Conservation (phyloP, 2,888 invertebrate species). For the Argyresthia albistria region DNA sequence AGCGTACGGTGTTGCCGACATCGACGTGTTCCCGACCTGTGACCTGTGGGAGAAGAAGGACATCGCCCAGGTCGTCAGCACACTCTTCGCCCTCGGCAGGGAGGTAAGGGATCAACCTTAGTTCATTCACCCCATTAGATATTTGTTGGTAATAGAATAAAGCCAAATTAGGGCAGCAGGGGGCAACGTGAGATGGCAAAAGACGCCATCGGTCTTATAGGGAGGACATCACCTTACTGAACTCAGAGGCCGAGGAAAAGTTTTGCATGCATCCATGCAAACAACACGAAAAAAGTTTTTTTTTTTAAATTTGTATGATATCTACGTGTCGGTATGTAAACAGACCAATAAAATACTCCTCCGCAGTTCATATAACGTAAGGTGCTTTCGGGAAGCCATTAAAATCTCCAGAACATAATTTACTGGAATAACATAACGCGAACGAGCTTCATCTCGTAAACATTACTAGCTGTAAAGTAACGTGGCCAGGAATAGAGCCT, state of each 20-base stretch:
- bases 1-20: conserved; percentile 89
- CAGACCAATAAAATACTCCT: too few species aligned
- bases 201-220: background rate
- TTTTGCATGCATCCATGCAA: too few species aligned
- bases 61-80: conserved; percentile 87
- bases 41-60: conserved; percentile 97
- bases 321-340: too few species aligned
- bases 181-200: too few species aligned
- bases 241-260: too few species aligned
- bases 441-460: conserved; percentile 12
- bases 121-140: too few species aligned
- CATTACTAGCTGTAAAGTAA: conserved; percentile 10
- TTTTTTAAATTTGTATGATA: too few species aligned
- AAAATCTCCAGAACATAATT: background rate
- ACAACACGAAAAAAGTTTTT: too few species aligned
- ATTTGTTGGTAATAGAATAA: too few species aligned
- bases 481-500: conserved; percentile 21
- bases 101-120: conserved; percentile 59
- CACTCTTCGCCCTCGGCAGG: conserved; percentile 88
- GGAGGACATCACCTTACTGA: background rate
- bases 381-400: background rate
- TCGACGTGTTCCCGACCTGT: conserved; percentile 97
- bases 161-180: too few species aligned
- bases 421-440: conserved; percentile 4
- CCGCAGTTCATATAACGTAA: background rate